phyloP scores from a whole-genome alignment of 1,140 invertebrate genomes.

The Leptoteleia sp. region DNA sequence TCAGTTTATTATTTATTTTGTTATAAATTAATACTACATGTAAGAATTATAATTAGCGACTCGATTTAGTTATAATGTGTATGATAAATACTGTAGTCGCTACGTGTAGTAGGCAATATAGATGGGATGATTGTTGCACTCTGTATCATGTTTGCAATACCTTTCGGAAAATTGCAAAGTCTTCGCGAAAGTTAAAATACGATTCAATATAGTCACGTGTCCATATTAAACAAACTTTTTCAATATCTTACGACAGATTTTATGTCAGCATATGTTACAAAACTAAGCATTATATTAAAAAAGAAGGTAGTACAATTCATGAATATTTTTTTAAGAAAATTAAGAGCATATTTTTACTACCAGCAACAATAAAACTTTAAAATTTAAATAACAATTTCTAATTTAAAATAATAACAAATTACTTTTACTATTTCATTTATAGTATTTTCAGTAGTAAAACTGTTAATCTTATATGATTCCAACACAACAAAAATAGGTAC shows the following conservation, averaged over 20 bases:
- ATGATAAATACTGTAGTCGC: slow-evolving; percentile 65
- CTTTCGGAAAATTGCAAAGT: slow-evolving; percentile 45
- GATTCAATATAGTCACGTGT: slow-evolving; percentile 5
- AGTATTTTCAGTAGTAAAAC: too few species aligned
- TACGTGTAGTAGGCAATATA: slow-evolving; percentile 75
- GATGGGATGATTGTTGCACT: slow-evolving; percentile 66
- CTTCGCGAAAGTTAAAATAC: not conserved
- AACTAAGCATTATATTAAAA: too few species aligned
- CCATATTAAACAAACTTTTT: not conserved
- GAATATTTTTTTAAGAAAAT: too few species aligned
- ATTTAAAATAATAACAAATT: too few species aligned
- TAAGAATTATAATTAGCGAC: slow-evolving; percentile 56
- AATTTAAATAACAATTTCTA: too few species aligned
- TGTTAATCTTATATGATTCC: too few species aligned
- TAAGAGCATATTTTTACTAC: too few species aligned
- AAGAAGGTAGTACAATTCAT: too few species aligned
- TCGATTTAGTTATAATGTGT: slow-evolving; percentile 54
- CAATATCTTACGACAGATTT: slow-evolving; percentile 3
- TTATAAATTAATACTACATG: slow-evolving; percentile 18
- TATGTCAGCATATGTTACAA: not conserved
- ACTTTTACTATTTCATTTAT: too few species aligned
- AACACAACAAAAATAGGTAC: too few species aligned
- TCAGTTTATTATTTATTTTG: slow-evolving; percentile 18
- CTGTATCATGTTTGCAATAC: slow-evolving; percentile 63
- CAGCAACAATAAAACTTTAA: too few species aligned